Conservation (phyloP, 1,140 invertebrate species). For the Diachasma alloeum region DNA sequence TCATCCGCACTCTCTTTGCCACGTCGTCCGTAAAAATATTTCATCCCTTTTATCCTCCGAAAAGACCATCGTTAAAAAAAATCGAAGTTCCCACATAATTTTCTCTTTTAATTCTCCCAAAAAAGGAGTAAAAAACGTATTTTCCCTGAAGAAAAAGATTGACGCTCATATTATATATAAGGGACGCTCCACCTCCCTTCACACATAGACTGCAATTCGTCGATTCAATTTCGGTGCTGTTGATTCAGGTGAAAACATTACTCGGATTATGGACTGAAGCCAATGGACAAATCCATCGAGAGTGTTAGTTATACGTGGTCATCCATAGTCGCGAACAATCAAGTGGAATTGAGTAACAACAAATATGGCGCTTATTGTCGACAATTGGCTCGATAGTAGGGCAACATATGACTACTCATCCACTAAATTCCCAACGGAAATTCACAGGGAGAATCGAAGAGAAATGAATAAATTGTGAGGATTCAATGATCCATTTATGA, state of each 20-base stretch:
- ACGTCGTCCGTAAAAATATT: slow-evolving; percentile 1
- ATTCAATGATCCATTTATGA: not conserved
- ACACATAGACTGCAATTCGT: not conserved
- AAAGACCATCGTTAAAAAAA: not conserved
- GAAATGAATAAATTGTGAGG: not conserved
- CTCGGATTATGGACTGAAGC: not conserved
- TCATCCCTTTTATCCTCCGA: not conserved
- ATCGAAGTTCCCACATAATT: not conserved
- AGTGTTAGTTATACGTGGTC: no score
- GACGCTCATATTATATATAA: no score
- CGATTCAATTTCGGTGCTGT: not conserved
- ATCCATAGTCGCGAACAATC: not conserved
- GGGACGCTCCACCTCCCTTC: no score
- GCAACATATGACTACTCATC: not conserved
- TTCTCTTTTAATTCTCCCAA: not conserved
- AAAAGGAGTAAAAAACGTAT: not conserved
- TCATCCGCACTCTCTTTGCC: not conserved
- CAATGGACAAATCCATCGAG: not conserved
- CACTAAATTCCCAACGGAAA: not conserved
- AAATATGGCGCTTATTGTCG: not conserved
- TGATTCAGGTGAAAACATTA: not conserved
- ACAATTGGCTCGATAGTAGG: not conserved
- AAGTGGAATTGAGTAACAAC: not conserved
- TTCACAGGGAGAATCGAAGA: not conserved
- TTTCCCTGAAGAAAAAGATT: not conserved